Evolutionary conservation across 2,113 vertebrate genomes (phyloP).

Genomic region (Oreochromis niloticus): DNA sequence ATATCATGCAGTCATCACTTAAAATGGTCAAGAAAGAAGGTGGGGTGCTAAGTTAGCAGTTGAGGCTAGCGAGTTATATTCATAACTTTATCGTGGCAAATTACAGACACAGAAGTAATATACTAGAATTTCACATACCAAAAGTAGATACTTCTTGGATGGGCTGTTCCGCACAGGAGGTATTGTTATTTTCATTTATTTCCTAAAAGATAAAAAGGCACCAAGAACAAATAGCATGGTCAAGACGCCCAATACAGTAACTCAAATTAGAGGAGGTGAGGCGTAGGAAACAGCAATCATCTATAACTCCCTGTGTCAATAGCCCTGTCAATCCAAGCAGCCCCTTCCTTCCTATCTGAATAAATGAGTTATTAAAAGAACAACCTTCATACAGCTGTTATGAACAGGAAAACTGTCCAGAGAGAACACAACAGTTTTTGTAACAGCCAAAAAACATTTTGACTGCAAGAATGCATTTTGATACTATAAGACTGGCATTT

Average conservation of each 20-base stretch:
- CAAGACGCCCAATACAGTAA: neutral
- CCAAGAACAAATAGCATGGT: too few species aligned
- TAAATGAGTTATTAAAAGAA: neutral
- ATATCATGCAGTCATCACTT: neutral
- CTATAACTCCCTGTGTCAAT: neutral
- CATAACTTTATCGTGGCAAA: neutral
- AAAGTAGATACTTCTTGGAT: neutral
- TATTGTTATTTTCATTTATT: neutral
- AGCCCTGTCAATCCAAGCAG: neutral
- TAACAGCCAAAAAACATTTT: neutral
- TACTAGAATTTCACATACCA: neutral
- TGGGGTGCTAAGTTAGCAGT: neutral
- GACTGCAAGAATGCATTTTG: neutral
- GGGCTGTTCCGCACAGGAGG: neutral
- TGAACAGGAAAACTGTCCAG: neutral
- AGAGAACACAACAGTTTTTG: neutral
- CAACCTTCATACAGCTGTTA: neutral
- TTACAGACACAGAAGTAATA: neutral
- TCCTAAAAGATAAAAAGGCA: neutral
- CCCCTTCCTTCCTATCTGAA: neutral
- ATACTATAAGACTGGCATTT: neutral
- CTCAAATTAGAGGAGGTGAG: neutral
- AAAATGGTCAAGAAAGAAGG: neutral
- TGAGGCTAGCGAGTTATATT: neutral
- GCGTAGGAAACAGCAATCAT: neutral